Percentiles rank a stretch among this genome's conserved stretches.
phyloP scores from a whole-genome alignment of 2,888 invertebrate species.

The Drosophila putrida region DNA sequence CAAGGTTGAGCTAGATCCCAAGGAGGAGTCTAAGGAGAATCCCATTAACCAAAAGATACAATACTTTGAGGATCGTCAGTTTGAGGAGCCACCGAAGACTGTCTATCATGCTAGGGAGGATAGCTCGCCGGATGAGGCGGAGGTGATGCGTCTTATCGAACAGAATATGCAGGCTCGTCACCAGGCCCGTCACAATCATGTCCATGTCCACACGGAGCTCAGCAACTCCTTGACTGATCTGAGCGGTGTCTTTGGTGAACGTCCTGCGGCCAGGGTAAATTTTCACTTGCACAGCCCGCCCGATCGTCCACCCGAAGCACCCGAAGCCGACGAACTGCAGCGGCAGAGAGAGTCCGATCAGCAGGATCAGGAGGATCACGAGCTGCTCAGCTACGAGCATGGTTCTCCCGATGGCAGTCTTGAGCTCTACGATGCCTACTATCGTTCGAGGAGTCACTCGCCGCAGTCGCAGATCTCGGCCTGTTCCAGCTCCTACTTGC shows the following conservation, averaged over 20 bases:
- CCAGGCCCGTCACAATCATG: slow-evolving; percentile 36
- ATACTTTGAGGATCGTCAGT: slow-evolving; percentile 91
- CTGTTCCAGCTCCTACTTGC: slow-evolving; percentile 87
- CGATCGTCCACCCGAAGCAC: slow-evolving; percentile 86
- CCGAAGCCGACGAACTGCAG: slow-evolving; percentile 54
- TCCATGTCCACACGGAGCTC: slow-evolving; percentile 78
- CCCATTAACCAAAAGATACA: slow-evolving; percentile 89
- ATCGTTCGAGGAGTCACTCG: slow-evolving; percentile 90
- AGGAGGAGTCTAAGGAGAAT: slow-evolving; percentile 84
- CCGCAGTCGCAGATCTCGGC: slow-evolving; percentile 90
- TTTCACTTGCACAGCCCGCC: slow-evolving; percentile 86
- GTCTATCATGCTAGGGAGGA: slow-evolving; percentile 87
- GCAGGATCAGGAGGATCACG: slow-evolving; percentile 30
- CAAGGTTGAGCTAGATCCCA: slow-evolving; percentile 14
- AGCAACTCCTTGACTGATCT: slow-evolving; percentile 87
- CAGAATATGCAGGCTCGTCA: slow-evolving; percentile 83
- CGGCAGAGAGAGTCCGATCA: slow-evolving; percentile 38
- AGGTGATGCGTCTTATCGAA: slow-evolving; percentile 86
- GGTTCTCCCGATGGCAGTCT: slow-evolving; percentile 84
- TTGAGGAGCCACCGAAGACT: slow-evolving; percentile 86
- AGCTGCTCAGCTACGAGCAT: slow-evolving; percentile 63
- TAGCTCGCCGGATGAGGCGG: slow-evolving; percentile 86
- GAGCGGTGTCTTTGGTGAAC: slow-evolving; percentile 93
- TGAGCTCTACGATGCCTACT: slow-evolving; percentile 89
- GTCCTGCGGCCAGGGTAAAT: slow-evolving; percentile 85